Evolutionary conservation across 2,797 vertebrate species (phyloP).

Genomic region (Sebastes cheni): DNA sequence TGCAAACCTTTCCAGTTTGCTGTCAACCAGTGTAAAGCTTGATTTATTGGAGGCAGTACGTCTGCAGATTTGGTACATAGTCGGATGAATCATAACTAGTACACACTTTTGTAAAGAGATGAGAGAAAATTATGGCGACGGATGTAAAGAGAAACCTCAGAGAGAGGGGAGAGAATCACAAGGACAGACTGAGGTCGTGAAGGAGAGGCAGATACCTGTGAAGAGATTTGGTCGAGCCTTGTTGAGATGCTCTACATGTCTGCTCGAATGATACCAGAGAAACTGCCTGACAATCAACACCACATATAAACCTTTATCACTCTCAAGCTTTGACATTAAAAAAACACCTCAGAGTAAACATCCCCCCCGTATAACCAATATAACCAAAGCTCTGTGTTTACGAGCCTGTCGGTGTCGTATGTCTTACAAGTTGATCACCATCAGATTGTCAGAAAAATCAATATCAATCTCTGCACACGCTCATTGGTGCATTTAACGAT

Average conservation of each 20-base stretch:
- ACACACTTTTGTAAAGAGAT: background rate
- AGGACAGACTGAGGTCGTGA: background rate
- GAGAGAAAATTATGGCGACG: background rate
- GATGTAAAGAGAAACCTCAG: background rate
- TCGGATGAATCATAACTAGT: background rate
- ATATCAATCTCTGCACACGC: constrained; percentile 25
- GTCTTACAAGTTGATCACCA: constrained; percentile 23
- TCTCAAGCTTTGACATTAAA: constrained; percentile 37
- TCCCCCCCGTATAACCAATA: constrained; percentile 3
- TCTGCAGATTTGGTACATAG: background rate
- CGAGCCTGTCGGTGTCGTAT: background rate
- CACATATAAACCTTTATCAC: constrained; percentile 59
- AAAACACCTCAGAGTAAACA: constrained; percentile 53
- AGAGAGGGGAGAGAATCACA: background rate
- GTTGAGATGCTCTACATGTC: constrained; percentile 27
- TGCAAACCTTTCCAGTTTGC: background rate
- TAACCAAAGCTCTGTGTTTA: constrained; percentile 50
- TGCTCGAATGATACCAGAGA: constrained; percentile 16
- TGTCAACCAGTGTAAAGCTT: background rate
- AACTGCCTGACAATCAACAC: constrained; percentile 22
- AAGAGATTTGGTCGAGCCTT: background rate
- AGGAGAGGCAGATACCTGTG: background rate
- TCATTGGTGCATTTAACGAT: constrained; percentile 16
- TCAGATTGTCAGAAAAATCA: constrained; percentile 50
- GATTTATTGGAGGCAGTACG: background rate